Base-by-base conservation (phyloP, 2,113 vertebrate genomes). In the Tachycineta bicolor region DNA sequence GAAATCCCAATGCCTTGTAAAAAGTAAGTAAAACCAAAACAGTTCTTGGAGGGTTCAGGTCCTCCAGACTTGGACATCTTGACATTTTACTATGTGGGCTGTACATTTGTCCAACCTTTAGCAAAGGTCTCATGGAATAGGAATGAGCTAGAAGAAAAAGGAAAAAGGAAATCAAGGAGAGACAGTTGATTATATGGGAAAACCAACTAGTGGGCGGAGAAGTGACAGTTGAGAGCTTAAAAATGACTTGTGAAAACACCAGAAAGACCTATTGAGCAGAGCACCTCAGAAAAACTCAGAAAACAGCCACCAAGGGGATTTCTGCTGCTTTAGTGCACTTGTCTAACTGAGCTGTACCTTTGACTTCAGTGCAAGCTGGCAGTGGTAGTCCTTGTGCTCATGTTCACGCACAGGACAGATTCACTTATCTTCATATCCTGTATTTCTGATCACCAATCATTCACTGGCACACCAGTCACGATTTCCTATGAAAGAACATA, bases 171-270 rank as follows among this genome's bases (percentile, higher is more conserved):
- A 17, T 52, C 8, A 12, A 52, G 41, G 28, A 41, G 3, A 10
- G 21, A 34, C 3, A 20, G 8, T 4, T 73, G 11, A 23, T 90
- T 59, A 31, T 47, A n/a, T 21, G 12, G 17, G 7, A 77, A 89
- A 90, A 64, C 14, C 11, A 58, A 7, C 1, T 5, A 7, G 9
- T 9, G 10, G 2, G 5, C 7, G 24, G 0, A 33, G 52, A 79
- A 75, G 21, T 15, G 29, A 33, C 2, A 26, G 6, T 29, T 43
- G 18, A 60, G 33, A 80, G 14, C 12, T 80, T 70, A 76, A 59
- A 83, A 65, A 46, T 37, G 41, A 33, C 26, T 73, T 47, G 6
- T 41, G 43, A 68, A 50, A 59, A 11, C 7, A 80, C 7, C n/a
- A 73, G 34, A 63, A 78, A 44, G 16, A 22, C 5, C 25, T 63